Percentiles rank a stretch among this genome's conserved stretches.
These are phyloP conservation scores for Grammomys surdaster DNA, from an alignment of 2,113 vertebrate genomes.

Conservation along the genomic window DNA sequence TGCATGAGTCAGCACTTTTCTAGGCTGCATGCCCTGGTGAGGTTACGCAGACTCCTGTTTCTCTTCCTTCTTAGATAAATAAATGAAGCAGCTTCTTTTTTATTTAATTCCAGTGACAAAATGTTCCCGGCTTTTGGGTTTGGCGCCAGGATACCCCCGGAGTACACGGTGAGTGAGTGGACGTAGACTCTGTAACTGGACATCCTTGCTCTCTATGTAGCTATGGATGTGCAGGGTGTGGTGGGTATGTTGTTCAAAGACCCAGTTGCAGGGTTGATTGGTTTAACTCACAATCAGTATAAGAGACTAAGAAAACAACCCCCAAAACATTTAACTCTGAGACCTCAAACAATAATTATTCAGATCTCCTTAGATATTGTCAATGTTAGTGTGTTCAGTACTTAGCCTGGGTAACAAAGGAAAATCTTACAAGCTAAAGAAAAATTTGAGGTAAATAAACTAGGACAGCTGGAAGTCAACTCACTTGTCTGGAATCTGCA, in stretches of 20 bases:
- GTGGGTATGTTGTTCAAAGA: background rate
- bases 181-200: background rate
- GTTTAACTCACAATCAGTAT: background rate
- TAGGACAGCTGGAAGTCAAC: background rate
- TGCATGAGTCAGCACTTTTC: background rate
- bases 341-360: background rate
- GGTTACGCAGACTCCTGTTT: background rate
- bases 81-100: constrained; percentile 46
- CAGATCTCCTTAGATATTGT: background rate
- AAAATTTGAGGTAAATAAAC: background rate
- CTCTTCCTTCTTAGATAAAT: constrained; percentile 24
- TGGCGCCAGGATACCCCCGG: constrained; percentile 96
- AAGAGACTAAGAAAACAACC: background rate
- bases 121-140: constrained; percentile 99
- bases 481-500: background rate
- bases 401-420: background rate
- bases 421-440: background rate
- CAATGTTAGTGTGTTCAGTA: background rate
- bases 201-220: background rate
- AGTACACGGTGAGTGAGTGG: constrained; percentile 93
- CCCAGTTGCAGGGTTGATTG: background rate
- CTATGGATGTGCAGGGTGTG: background rate
- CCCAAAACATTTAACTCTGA: background rate
- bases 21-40: background rate
- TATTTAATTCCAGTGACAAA: constrained; percentile 94